Conservation (phyloP, 2,888 invertebrate species). For the Achlya flavicornis region DNA sequence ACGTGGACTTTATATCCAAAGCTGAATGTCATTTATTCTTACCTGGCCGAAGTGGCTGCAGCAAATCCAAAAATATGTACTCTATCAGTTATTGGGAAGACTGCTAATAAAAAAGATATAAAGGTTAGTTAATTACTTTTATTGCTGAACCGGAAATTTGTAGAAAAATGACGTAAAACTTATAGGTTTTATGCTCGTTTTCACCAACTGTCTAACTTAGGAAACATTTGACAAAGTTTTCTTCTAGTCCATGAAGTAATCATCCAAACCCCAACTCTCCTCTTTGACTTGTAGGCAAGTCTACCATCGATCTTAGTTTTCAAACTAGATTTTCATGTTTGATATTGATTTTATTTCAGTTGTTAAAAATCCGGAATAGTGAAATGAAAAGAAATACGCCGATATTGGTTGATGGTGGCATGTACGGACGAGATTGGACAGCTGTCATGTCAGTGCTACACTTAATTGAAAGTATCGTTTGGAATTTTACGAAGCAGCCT, state of each 20-base stretch:
- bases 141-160: neutral
- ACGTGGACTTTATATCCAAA: conserved; percentile 16
- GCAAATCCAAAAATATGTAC: conserved; percentile 16
- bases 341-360: conserved; percentile 10
- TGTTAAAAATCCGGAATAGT: conserved; percentile 19
- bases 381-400: conserved; percentile 15
- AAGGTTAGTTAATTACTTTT: conserved; percentile 15
- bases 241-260: too few relatives aligned
- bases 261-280: too few relatives aligned
- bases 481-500: conserved; percentile 21
- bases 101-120: conserved; percentile 18
- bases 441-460: conserved; percentile 17
- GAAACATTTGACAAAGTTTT: too few relatives aligned
- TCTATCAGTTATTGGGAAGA: conserved; percentile 18
- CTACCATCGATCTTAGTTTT: too few relatives aligned
- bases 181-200: too few relatives aligned
- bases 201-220: too few relatives aligned
- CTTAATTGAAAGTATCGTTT: conserved; percentile 19
- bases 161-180: too few relatives aligned
- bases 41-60: conserved; percentile 14
- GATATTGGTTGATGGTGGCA: conserved; percentile 20
- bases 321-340: too few relatives aligned
- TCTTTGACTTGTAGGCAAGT: too few relatives aligned
- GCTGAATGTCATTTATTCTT: conserved; percentile 19
- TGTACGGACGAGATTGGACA: conserved; percentile 24